These are phyloP conservation scores for Pristis pectinata DNA, from an alignment of 2,797 vertebrate genomes.

Conservation along the genomic window DNA sequence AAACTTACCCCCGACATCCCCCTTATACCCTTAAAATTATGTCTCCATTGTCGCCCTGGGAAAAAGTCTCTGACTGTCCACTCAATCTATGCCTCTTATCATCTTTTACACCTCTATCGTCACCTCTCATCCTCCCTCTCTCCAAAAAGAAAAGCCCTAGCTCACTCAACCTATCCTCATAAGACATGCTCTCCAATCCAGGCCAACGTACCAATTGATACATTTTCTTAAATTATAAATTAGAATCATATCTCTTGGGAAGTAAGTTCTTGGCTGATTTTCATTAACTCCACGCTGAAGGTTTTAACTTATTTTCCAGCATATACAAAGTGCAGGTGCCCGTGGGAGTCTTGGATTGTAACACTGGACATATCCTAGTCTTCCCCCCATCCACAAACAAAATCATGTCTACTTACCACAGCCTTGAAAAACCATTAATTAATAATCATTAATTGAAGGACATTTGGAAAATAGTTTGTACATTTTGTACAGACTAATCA, in stretches of 20 bases:
- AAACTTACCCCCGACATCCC: too few relatives aligned
- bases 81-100: too few relatives aligned
- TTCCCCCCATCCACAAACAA: neutral
- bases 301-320: neutral
- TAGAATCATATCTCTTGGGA: neutral
- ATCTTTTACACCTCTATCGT: too few relatives aligned
- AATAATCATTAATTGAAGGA: neutral
- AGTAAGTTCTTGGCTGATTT: neutral
- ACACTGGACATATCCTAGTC: neutral
- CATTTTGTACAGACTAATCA: constrained; percentile 3
- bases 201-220: neutral
- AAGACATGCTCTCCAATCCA: too few relatives aligned
- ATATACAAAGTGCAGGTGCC: neutral
- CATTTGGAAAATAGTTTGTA: neutral
- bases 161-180: too few relatives aligned
- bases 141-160: too few relatives aligned
- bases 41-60: too few relatives aligned
- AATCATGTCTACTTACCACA: neutral
- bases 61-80: too few relatives aligned
- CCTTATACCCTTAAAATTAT: too few relatives aligned
- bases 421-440: constrained; percentile 20
- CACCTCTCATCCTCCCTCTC: too few relatives aligned
- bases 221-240: neutral
- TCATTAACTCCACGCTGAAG: neutral
- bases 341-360: neutral